Conservation (phyloP, 2,797 vertebrate genomes). For the Euthynnus affinis region DNA sequence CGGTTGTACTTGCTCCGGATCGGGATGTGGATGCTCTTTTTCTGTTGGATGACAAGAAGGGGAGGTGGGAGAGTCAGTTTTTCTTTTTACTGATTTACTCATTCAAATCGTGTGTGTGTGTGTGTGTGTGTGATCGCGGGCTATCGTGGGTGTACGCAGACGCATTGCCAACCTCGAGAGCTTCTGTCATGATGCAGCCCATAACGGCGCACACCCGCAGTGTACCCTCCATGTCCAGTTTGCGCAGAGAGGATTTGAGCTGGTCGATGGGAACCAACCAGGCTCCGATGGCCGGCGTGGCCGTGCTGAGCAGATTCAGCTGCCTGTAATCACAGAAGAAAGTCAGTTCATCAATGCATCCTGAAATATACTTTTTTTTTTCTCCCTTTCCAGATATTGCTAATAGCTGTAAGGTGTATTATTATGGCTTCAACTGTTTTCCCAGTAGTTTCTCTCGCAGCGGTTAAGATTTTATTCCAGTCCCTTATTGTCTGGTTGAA, state of each 20-base stretch:
- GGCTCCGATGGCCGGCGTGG: slow-evolving; percentile 96
- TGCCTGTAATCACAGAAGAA: slow-evolving; percentile 85
- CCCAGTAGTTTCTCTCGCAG: background rate
- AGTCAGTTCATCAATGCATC: background rate
- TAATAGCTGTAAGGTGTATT: background rate
- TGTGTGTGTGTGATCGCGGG: background rate
- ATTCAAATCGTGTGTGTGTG: background rate
- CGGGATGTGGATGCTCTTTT: slow-evolving; percentile 97
- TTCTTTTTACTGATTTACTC: no score
- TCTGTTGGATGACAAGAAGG: slow-evolving; percentile 80
- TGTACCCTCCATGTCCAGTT: slow-evolving; percentile 94
- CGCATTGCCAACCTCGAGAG: slow-evolving; percentile 90
- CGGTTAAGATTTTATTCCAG: background rate
- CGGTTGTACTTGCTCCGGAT: slow-evolving; percentile 98
- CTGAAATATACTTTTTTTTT: background rate
- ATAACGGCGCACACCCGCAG: slow-evolving; percentile 96
- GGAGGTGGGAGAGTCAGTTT: background rate
- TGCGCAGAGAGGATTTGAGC: slow-evolving; percentile 95
- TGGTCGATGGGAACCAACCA: slow-evolving; percentile 99
- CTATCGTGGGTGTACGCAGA: background rate
- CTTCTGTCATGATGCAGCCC: slow-evolving; percentile 99
- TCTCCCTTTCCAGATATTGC: background rate
- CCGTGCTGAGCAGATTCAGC: slow-evolving; percentile 96
- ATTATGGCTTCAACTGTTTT: background rate
- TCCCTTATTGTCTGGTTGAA: background rate